phyloP scores from a whole-genome alignment of 2,888 invertebrate genomes.

The Orthosia incerta region DNA sequence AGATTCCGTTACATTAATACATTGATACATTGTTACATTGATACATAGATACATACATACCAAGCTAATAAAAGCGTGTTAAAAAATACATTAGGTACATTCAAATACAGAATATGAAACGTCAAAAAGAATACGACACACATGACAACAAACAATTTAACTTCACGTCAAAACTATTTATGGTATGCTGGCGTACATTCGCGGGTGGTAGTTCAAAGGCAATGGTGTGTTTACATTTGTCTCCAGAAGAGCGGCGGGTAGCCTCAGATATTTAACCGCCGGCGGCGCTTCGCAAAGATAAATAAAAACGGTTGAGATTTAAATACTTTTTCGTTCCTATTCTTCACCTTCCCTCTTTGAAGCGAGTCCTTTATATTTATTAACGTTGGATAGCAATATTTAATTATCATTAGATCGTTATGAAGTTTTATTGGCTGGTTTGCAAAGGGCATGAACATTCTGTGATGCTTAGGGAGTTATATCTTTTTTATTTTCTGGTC shows the following conservation, averaged over 20 bases:
- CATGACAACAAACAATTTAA: slow-evolving; percentile 68
- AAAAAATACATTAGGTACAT: background rate
- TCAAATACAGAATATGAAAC: slow-evolving; percentile 8
- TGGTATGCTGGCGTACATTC: slow-evolving; percentile 71
- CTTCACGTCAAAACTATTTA: slow-evolving; percentile 71
- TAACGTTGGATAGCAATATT: slow-evolving; percentile 56
- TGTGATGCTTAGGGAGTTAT: slow-evolving; percentile 7
- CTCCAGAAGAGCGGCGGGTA: slow-evolving; percentile 78
- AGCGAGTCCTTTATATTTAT: slow-evolving; percentile 71
- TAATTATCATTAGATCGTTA: slow-evolving; percentile 63
- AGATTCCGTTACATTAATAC: too few species aligned
- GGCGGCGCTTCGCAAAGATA: slow-evolving; percentile 84
- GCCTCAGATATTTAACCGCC: slow-evolving; percentile 87
- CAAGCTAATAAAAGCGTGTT: too few species aligned
- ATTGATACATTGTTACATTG: too few species aligned
- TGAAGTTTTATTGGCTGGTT: slow-evolving; percentile 51
- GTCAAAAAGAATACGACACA: slow-evolving; percentile 41
- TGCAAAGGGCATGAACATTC: slow-evolving; percentile 25
- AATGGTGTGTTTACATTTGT: slow-evolving; percentile 86
- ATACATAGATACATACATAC: too few species aligned
- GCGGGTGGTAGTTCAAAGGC: slow-evolving; percentile 84
- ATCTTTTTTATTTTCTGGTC: slow-evolving; percentile 8
- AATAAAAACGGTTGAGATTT: slow-evolving; percentile 86
- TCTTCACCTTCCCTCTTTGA: slow-evolving; percentile 74
- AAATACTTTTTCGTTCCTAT: slow-evolving; percentile 85